A percentile compares a stretch with the other conserved stretches of the same genome.
Conservation (phyloP, 2,888 invertebrate species). For the Hirtodrosophila trivittata region DNA sequence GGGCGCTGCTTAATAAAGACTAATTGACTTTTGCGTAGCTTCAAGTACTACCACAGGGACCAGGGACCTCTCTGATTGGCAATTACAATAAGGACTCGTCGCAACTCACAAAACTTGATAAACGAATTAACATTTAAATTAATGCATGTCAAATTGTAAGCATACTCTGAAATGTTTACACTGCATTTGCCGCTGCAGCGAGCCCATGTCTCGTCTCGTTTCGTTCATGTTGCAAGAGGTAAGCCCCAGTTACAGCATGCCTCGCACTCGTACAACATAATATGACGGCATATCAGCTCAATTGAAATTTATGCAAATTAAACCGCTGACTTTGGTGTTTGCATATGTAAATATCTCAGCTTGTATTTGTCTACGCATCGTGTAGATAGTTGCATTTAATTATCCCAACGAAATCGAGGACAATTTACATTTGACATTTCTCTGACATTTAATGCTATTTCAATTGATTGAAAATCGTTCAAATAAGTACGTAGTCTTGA, state of each 20-base stretch:
- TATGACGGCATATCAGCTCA: constrained; percentile 25
- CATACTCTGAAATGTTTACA: constrained; percentile 38
- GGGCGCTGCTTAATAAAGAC: constrained; percentile 72
- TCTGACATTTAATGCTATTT: not conserved
- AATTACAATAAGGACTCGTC: constrained; percentile 59
- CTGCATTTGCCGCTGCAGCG: constrained; percentile 36
- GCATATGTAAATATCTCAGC: constrained; percentile 15
- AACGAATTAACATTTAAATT: constrained; percentile 76
- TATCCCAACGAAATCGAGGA: constrained; percentile 3
- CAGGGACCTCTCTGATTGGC: constrained; percentile 60
- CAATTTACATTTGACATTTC: constrained; percentile 1
- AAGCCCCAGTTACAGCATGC: too few species aligned
- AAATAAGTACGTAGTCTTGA: too few species aligned
- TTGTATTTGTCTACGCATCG: constrained; percentile 17
- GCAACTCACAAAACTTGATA: constrained; percentile 58
- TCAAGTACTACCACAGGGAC: constrained; percentile 40
- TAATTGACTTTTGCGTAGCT: constrained; percentile 68
- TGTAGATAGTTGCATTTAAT: constrained; percentile 6
- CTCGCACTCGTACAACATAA: constrained; percentile 2
- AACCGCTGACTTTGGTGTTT: constrained; percentile 40
- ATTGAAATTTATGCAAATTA: constrained; percentile 68
- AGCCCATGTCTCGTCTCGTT: constrained; percentile 21
- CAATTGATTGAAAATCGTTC: too few species aligned
- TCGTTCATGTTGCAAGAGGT: constrained; percentile 28
- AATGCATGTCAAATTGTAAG: constrained; percentile 61